Conservation (phyloP, 92 coral and sea anemone genomes). For the Epizoanthus scotinus region DNA sequence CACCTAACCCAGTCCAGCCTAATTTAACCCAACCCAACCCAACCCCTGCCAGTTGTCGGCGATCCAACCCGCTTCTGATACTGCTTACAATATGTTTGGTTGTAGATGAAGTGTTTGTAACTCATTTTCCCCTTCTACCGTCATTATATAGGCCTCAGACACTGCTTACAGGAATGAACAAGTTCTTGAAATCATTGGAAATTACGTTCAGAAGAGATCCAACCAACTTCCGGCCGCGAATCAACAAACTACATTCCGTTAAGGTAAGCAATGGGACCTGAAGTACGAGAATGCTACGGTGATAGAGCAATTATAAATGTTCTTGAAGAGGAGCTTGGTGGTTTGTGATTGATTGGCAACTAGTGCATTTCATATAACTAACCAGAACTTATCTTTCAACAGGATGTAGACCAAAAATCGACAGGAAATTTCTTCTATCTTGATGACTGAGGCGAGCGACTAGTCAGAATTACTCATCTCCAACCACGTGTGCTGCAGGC, state of each 20-base stretch:
- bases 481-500: not conserved
- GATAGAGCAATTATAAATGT: too few species aligned
- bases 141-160: slow-evolving; percentile 82
- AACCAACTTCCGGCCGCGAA: slow-evolving; percentile 95
- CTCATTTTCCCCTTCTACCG: not conserved
- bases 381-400: not conserved
- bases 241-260: slow-evolving; percentile 93
- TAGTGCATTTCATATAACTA: not conserved
- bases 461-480: slow-evolving; percentile 1
- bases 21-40: too few species aligned
- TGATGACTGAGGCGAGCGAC: slow-evolving; percentile 75
- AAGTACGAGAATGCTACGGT: too few species aligned
- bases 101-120: not conserved
- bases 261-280: slow-evolving; percentile 60
- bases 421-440: slow-evolving; percentile 91
- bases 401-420: slow-evolving; percentile 92
- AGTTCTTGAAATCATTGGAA: slow-evolving; percentile 87
- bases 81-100: too few species aligned
- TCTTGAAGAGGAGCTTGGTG: too few species aligned
- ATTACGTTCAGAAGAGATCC: slow-evolving; percentile 99
- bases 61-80: too few species aligned
- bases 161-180: slow-evolving; percentile 95
- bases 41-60: too few species aligned
- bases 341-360: too few species aligned
- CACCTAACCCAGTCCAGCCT: too few species aligned